Base-by-base conservation (phyloP, 2,888 invertebrate genomes). In the Heliconius erato region DNA sequence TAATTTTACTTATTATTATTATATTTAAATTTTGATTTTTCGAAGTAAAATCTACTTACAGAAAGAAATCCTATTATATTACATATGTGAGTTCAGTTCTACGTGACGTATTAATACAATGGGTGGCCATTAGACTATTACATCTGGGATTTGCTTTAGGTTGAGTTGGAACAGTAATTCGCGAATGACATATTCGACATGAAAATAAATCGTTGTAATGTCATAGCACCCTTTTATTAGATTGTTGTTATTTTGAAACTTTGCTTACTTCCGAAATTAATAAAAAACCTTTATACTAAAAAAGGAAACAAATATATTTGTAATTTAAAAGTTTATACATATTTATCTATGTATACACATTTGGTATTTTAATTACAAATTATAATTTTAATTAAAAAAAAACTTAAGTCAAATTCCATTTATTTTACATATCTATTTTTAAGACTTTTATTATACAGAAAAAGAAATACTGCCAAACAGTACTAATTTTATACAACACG, bases 81-180 rank as follows among this genome's bases (percentile, higher is more conserved):
- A n/a, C 59, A 74, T 59, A 7, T 74, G 35, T 76, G 35, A 35
- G n/a, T 63, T 59, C 7, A 23, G 23, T 9, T 14, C 32, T n/a
- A 63, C 76, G 35, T 76, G 76, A 63, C n/a, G 16, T 35, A 35
- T 78, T 67, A 67, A 69, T 74, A 81, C 79, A 80, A 82, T 74
- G 74, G 77, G 28, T 74, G 65, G 44, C 80, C 80, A 84, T 82
- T 82, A 84, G 82, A 76, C 74, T 65, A 84, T 84, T 84, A 82
- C 84, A 76, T 79, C 65, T 68, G 80, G 84, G 84, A 84, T 81
- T 84, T 82, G 74, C 72, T 79, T 84, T 59, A 68, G 63, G 26
- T 63, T 28, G 74, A 63, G 79, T 16, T 72, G 79, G 69, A 69
- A 79, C 74, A 59, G 59, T 82, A 80, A 82, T 80, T 77, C 68